Percentiles rank a stretch among this genome's conserved stretches.
Evolutionary conservation across 2,113 vertebrate species (phyloP).

Genomic region (Anthoscopus minutus): DNA sequence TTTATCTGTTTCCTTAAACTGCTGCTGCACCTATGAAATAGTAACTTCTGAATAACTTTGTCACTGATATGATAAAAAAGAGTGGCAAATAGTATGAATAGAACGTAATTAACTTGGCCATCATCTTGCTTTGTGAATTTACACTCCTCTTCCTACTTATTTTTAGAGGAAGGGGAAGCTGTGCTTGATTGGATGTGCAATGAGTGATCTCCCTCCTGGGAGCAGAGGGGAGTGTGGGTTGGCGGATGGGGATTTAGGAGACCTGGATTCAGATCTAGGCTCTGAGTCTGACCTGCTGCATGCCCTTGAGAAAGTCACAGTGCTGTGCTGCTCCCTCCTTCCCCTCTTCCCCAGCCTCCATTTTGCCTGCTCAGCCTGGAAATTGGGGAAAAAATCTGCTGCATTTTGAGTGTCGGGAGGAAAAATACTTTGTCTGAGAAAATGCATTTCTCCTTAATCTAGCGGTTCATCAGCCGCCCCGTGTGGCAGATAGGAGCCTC

Average conservation of each 20-base stretch:
- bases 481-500: neutral
- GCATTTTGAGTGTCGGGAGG: accelerated
- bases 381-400: neutral
- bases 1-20: neutral
- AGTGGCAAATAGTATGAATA: neutral
- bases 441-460: neutral
- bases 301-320: neutral
- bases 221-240: neutral
- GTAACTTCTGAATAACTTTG: neutral
- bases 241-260: neutral
- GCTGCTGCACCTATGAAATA: neutral
- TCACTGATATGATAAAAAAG: neutral
- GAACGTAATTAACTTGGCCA: neutral
- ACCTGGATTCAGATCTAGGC: neutral
- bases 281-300: neutral
- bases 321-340: neutral
- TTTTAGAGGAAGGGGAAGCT: neutral
- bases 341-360: neutral
- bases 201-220: neutral
- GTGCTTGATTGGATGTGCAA: neutral
- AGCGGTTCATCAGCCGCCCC: neutral
- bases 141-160: neutral
- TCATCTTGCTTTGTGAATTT: neutral
- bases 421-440: neutral
- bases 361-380: neutral